These are phyloP conservation scores for Manis pentadactyla DNA, from an alignment of 2,797 vertebrate species.

Conservation along the genomic window DNA sequence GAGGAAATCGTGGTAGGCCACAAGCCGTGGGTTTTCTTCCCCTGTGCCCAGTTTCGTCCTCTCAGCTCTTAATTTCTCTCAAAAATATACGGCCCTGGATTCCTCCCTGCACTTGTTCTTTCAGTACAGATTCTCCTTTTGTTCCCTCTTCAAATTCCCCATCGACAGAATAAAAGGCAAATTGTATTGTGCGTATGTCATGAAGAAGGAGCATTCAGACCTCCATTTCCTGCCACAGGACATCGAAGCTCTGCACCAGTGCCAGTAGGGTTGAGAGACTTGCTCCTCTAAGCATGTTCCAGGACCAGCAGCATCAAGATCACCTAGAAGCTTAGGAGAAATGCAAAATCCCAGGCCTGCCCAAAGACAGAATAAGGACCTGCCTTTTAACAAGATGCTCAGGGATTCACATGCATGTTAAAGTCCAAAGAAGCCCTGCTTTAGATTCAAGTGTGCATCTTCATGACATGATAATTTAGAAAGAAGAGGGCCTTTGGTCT, in stretches of 20 bases:
- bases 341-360: background rate
- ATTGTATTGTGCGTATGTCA: background rate
- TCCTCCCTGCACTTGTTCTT: background rate
- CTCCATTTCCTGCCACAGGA: background rate
- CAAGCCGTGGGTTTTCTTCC: background rate
- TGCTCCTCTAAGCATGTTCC: background rate
- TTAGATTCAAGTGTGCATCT: background rate
- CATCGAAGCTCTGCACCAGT: background rate
- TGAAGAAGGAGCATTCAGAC: background rate
- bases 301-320: background rate
- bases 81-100: background rate
- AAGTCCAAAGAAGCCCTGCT: background rate
- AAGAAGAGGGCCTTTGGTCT: background rate
- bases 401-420: background rate
- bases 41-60: background rate
- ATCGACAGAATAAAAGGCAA: conserved; percentile 32
- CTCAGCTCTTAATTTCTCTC: background rate
- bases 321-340: background rate
- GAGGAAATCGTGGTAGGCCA: background rate
- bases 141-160: conserved; percentile 29
- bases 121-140: background rate
- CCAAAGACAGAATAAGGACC: background rate
- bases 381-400: background rate
- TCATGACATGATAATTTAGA: background rate
- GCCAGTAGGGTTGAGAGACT: background rate